A percentile compares a stretch with the other conserved stretches of the same genome.
Evolutionary conservation across 2,888 invertebrate species (phyloP).

Genomic region (Loripinus fragilis): DNA sequence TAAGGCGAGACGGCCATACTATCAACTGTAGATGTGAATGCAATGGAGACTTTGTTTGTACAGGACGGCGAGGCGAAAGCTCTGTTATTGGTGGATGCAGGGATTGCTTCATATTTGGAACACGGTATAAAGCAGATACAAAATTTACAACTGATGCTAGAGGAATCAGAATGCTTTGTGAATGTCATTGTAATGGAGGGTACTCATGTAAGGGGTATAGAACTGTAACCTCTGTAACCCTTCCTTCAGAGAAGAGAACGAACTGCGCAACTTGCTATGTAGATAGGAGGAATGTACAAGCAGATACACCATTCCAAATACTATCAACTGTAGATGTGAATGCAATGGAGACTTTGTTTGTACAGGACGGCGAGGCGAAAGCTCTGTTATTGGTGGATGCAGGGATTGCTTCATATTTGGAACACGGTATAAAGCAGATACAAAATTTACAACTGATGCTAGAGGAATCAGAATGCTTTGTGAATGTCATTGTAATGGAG

Average conservation of each 20-base stretch:
- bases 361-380: slow-evolving; percentile 37
- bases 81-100: slow-evolving; percentile 45
- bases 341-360: slow-evolving; percentile 62
- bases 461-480: slow-evolving; percentile 68
- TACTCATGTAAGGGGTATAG: slow-evolving; percentile 54
- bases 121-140: slow-evolving; percentile 61
- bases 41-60: slow-evolving; percentile 60
- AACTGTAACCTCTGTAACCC: slow-evolving; percentile 39
- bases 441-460: slow-evolving; percentile 64
- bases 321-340: slow-evolving; percentile 45
- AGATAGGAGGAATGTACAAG: slow-evolving; percentile 57
- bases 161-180: slow-evolving; percentile 66
- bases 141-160: slow-evolving; percentile 67
- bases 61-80: slow-evolving; percentile 32
- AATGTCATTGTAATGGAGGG: slow-evolving; percentile 73
- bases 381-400: slow-evolving; percentile 42
- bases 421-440: slow-evolving; percentile 59
- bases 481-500: slow-evolving; percentile 73
- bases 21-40: slow-evolving; percentile 51
- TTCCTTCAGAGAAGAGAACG: slow-evolving; percentile 44
- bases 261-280: slow-evolving; percentile 68
- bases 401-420: slow-evolving; percentile 67
- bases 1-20: slow-evolving; percentile 30
- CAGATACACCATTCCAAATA: slow-evolving; percentile 63
- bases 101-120: slow-evolving; percentile 67